phyloP scores from a whole-genome alignment of 2,797 vertebrate genomes.

The Eospalax fontanierii region DNA sequence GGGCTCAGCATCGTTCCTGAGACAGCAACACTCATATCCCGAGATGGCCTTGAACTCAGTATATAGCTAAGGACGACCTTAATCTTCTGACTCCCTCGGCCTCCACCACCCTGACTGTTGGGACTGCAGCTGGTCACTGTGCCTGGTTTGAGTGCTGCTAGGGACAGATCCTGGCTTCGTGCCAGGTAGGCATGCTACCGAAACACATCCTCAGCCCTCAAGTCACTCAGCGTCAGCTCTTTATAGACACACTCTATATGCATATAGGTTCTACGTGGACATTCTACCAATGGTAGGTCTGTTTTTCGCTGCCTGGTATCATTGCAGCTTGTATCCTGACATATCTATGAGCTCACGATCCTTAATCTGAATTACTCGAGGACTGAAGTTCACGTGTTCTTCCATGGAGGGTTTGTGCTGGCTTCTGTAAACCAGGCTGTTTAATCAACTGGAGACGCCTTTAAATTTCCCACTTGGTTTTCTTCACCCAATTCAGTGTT shows the following conservation, averaged over 20 bases:
- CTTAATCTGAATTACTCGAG: too few relatives aligned
- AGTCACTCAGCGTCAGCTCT: too few relatives aligned
- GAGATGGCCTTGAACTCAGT: not conserved
- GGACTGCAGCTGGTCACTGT: not conserved
- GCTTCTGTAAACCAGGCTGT: not conserved
- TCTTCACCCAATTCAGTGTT: not conserved
- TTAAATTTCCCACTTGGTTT: not conserved
- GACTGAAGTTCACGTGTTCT: not conserved
- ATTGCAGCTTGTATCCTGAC: rapidly evolving
- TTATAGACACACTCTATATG: not conserved
- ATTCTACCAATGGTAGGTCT: not conserved
- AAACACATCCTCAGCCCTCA: too few relatives aligned
- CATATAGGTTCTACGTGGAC: rapidly evolving
- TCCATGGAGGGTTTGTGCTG: not conserved
- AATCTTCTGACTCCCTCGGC: not conserved
- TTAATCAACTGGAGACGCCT: not conserved
- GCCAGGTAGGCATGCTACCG: too few relatives aligned
- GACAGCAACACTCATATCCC: not conserved
- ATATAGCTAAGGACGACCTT: not conserved
- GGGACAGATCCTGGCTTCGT: not conserved
- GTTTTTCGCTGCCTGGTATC: not conserved
- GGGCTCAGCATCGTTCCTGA: not conserved
- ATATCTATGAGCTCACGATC: rapidly evolving
- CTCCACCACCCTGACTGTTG: too few relatives aligned
- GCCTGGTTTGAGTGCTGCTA: not conserved